Evolutionary conservation across 2,797 vertebrate species (phyloP), one percentile per base, ranked within the genome.

Genomic region (Setipinna tenuifilis): DNA sequence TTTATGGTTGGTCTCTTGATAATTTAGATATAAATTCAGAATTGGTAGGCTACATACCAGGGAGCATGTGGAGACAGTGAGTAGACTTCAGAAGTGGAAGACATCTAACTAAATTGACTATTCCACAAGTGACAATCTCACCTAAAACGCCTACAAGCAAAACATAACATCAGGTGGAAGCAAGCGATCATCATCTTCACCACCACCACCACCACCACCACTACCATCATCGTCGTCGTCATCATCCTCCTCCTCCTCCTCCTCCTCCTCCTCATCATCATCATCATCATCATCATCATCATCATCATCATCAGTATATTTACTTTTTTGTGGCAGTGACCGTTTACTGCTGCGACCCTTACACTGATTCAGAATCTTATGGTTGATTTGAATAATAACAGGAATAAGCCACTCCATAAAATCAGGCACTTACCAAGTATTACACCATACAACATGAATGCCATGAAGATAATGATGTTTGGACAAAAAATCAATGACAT

Each of bases 391-490:
- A 2, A 41, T 5, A 41, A 41, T 41, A 41, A 41, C 35, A 41
- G 35, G 35, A 41, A 41, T 41, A 41, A 41, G 5, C 35, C 35
- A 41, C 35, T 41, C 5, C 5, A 41, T 41, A 41, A 41, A 41
- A 41, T 78, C 4, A 35, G 14, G 1, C 50, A 83, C 82, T 83
- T 16, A 88, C 85, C 83, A 83, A 85, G 82, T 25, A n/a, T 65
- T 82, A n/a, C 83, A 81, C 83, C 50, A 54, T 54, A 88, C 21
- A 86, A 81, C 28, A 11, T 31, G 7, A 83, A 88, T 57, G 83
- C 85, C 19, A 82, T 25, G 57, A 31, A 75, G 68, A 88, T 86
- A 23, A 82, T 0, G 1, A 83, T 65, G 9, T 85, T 86, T 12
- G 85, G 87, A 16, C 78, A 80, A n/a, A 2, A 59, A 3, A 54